Evolutionary conservation across 1,140 invertebrate species (phyloP), one percentile per base, ranked within the genome.

Genomic region (Bombus waltoni): DNA sequence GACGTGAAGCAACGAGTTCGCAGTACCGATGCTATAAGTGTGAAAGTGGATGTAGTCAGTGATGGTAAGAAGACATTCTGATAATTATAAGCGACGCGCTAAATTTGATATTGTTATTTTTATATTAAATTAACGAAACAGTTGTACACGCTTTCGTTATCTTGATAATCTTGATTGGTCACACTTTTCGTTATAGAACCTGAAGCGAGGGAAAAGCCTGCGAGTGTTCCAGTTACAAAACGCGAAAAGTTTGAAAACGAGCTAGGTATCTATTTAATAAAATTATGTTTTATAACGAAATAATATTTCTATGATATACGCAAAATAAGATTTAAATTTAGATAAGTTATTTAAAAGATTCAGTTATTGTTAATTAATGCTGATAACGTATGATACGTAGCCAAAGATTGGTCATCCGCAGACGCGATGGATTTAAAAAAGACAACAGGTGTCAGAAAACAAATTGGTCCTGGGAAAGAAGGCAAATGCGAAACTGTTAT

Each of bases 401-500:
- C 0, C 6, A 25, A 76, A 40, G 5, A 35, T 59, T 4, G 11
- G 9, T 18, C 47, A 53, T 53, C 18, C 18, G 5, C 18, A 53
- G 18, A 22, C 47, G 6, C 47, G 18, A 5, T 18, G 13, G 68
- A 65, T 18, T 8, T 81, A 2, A 82, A 53, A 71, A 66, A 59
- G 8, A 75, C 74, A 18, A 85, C 87, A 62, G 86, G 82, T 25
- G 1, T 38, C 0, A 80, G 28, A 4, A 81, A 85, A 40, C 8
- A 79, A 59, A 66, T 90, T 53, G 38, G 68, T 32, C n/a, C 74
- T 57, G 57, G 15, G 22, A n/a, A 3, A 13, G 66, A 85, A 0
- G 57, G 57, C 4, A 78, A 89, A 75, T 35, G 4, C 11, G 72
- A 91, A 38, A 91, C 77, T 5, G 79, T 92, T 0, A 91, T 93